Conservation (phyloP, 2,888 invertebrate genomes). For the Nudaria mundana region DNA sequence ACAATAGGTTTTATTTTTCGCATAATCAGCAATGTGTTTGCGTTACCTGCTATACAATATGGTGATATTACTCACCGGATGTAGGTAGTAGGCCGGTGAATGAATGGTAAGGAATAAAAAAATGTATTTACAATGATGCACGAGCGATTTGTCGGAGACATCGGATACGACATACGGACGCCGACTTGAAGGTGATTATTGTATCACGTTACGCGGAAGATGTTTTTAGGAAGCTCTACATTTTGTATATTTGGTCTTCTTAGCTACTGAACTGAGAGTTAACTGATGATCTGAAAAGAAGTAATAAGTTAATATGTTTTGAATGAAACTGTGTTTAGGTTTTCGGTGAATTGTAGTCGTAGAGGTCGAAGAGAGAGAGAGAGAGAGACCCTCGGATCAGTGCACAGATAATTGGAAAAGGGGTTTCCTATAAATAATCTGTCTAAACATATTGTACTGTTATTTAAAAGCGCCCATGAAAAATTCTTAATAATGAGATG, state of each 20-base stretch:
- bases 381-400: no score
- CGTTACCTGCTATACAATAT: conserved; percentile 65
- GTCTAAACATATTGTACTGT: no score
- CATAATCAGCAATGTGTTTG: conserved; percentile 66
- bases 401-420: no score
- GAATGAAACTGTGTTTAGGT: no score
- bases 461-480: no score
- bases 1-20: conserved; percentile 32
- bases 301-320: no score
- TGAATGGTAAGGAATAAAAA: conserved; percentile 64
- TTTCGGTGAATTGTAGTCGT: no score
- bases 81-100: conserved; percentile 55
- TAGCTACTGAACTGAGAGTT: conserved; percentile 13
- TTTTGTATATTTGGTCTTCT: conserved; percentile 29
- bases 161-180: conserved; percentile 61
- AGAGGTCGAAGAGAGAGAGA: no score
- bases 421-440: no score
- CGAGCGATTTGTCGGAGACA: conserved; percentile 75
- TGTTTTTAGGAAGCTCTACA: conserved; percentile 40
- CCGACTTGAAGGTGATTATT: conserved; percentile 58
- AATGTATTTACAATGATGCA: conserved; percentile 75
- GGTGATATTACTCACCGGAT: conserved; percentile 64
- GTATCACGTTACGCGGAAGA: conserved; percentile 66
- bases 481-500: no score
- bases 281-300: no score